Base-by-base conservation (phyloP, 2,113 vertebrate species). In the Brachypteracias leptosomus region DNA sequence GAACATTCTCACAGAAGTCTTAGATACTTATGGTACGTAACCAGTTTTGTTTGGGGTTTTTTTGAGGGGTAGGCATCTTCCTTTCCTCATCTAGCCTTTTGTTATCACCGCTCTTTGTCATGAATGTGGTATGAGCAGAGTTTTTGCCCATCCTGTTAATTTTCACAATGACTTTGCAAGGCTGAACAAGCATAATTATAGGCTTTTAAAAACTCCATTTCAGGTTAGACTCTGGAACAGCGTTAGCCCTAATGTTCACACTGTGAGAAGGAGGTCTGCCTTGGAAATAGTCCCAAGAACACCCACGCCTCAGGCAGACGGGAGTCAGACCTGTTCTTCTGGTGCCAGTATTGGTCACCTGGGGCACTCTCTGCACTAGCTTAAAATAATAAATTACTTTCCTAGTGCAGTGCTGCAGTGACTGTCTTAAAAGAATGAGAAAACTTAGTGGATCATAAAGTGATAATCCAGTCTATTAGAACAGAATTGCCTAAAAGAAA, bases 131-230 rank as follows among this genome's bases (percentile, higher is more conserved):
- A 44, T 58, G 49, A 83, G 49, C 44, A 93, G 79, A 57, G 28
- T 65, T 90, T 72, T 78, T 92, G 44, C 66, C 70, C 81, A 13
- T 66, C 36, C 40, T 86, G 38, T 92, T 94, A 70, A 57, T 93
- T 80, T 91, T 93, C 55, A 55, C 47, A 58, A 57, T 13, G 24
- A 47, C 35, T 93, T 93, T 91, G 74, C 58, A 91, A 83, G 63
- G 75, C 46, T 55, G 74, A 95, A 82, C 83, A 95, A 68, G 74
- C 26, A 24, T 93, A 91, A 93, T 92, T 92, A 63, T 3, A 95
- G 66, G 67, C 62, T 91, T 94, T 79, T 81, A 70, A 87, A 95
- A 95, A 57, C 54, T 76, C 58, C 52, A 88, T 94, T 91, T 72
- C 78, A 86, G 80, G 54, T 88, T 85, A 74, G 70, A 29, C n/a